These are phyloP conservation scores for Phymorhynchus buccinoides DNA, from an alignment of 1,140 invertebrate species.

Conservation along the genomic window DNA sequence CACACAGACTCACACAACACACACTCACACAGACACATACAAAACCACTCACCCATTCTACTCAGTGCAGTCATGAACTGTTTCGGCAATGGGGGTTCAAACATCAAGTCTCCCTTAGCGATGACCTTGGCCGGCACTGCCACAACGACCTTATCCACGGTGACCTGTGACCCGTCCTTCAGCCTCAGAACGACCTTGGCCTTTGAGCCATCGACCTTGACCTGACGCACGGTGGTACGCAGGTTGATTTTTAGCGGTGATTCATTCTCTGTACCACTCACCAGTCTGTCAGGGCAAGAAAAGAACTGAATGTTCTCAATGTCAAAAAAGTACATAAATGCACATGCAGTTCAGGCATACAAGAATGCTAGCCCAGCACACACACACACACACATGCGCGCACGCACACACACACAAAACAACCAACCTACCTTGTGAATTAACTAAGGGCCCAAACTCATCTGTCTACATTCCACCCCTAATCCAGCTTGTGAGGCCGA, in stretches of 20 bases:
- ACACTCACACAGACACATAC: constrained; percentile 53
- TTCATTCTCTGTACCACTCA: constrained; percentile 52
- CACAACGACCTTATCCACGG: constrained; percentile 58
- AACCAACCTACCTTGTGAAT: too few species aligned
- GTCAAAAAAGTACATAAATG: not conserved
- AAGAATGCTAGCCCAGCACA: not conserved
- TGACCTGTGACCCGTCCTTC: constrained; percentile 50
- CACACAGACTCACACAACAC: not conserved
- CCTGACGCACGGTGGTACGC: constrained; percentile 55
- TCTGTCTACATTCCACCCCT: too few species aligned
- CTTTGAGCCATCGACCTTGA: constrained; percentile 50
- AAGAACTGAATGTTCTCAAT: not conserved
- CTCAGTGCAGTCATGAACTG: constrained; percentile 45
- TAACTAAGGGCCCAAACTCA: too few species aligned
- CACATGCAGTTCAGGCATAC: not conserved
- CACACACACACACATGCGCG: not conserved
- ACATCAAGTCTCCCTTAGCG: constrained; percentile 47
- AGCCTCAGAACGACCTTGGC: constrained; percentile 54
- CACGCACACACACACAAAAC: not conserved
- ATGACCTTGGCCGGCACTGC: constrained; percentile 57
- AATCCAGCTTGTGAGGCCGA: too few species aligned
- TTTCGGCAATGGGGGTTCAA: constrained; percentile 57
- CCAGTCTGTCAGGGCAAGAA: constrained; percentile 35
- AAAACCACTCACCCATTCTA: constrained; percentile 50
- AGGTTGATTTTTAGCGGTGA: constrained; percentile 52